phyloP scores from a whole-genome alignment of 2,888 invertebrate species.

The Lamellibrachia columna region DNA sequence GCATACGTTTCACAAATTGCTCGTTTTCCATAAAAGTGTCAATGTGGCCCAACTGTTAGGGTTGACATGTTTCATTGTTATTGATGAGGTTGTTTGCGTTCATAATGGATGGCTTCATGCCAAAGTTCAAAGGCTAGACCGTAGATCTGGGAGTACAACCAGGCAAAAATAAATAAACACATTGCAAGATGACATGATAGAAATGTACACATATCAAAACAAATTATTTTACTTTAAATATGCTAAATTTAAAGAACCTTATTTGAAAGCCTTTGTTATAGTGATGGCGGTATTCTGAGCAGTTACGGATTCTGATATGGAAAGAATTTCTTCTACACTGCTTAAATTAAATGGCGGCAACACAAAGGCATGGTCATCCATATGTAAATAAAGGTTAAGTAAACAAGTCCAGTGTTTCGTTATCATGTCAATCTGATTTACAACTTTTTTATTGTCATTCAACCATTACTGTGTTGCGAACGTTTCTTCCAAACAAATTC shows the following conservation, averaged over 20 bases:
- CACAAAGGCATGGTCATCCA: not conserved
- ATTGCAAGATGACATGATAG: not conserved
- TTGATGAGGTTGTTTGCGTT: not conserved
- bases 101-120: not conserved
- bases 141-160: not conserved
- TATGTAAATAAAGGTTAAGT: not conserved
- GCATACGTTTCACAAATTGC: not conserved
- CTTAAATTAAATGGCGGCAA: not conserved
- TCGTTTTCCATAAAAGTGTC: not conserved
- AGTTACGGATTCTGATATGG: not conserved
- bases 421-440: not conserved
- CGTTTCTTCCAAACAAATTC: not conserved
- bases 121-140: not conserved
- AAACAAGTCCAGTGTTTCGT: not conserved
- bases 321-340: not conserved
- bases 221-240: not conserved
- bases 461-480: not conserved
- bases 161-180: not conserved
- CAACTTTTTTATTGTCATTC: not conserved
- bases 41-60: not conserved
- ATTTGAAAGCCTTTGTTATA: not conserved
- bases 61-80: not conserved
- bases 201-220: not conserved
- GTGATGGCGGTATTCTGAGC: not conserved
- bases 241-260: not conserved